phyloP scores from a whole-genome alignment of 2,888 invertebrate species.

The Conops quadrifasciatus region DNA sequence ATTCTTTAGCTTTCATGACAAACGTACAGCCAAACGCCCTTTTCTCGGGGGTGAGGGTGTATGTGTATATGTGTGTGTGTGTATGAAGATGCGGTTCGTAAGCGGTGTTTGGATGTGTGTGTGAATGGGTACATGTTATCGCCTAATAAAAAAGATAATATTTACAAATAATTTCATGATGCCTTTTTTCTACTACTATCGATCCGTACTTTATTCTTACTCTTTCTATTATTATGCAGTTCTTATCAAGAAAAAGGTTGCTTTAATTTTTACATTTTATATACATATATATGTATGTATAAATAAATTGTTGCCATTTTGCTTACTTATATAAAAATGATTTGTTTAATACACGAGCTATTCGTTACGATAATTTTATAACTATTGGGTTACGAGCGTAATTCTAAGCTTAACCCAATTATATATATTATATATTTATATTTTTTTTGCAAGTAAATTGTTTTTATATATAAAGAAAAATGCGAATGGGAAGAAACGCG shows the following conservation, averaged over 20 bases:
- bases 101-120: neutral
- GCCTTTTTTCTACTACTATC: conserved; percentile 10
- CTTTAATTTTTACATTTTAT: neutral
- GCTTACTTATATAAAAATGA: conserved; percentile 4
- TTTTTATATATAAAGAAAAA: too few species aligned
- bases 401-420: conserved; percentile 9
- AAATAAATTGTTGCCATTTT: conserved; percentile 5
- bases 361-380: conserved; percentile 16
- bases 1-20: conserved; percentile 27
- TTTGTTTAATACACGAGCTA: conserved; percentile 9
- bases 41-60: too few species aligned
- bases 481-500: conserved; percentile 3
- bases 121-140: conserved; percentile 1
- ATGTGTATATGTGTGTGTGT: neutral
- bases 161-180: conserved; percentile 8
- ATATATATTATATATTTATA: conserved; percentile 1
- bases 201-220: conserved; percentile 1
- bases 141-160: neutral
- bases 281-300: neutral
- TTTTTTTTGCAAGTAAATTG: too few species aligned
- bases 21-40: conserved; percentile 4
- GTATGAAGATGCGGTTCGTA: neutral
- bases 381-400: conserved; percentile 20
- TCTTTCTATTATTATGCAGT: neutral
- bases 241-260: neutral